A percentile compares a stretch with the other conserved stretches of the same genome.
Conservation (phyloP, 2,113 vertebrate genomes). For the Hirundichthys speculiger region DNA sequence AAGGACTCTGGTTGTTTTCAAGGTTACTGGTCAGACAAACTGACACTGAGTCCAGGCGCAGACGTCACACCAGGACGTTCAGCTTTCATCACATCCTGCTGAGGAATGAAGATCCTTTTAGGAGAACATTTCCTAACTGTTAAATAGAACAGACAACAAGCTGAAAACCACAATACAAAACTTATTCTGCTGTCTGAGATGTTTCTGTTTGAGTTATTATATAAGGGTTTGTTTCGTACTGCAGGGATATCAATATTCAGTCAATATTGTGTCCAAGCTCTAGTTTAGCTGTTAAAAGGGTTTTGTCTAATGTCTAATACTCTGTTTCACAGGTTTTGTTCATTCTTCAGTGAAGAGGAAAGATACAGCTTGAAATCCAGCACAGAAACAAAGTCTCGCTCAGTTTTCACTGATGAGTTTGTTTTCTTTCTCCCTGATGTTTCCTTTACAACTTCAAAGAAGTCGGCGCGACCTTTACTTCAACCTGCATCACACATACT, state of each 20-base stretch:
- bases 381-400: not conserved
- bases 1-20: constrained; percentile 16
- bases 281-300: not conserved
- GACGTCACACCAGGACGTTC: constrained; percentile 14
- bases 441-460: constrained; percentile 12
- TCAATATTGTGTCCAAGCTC: not conserved
- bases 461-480: constrained; percentile 10
- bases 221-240: not conserved
- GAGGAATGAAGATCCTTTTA: constrained; percentile 8
- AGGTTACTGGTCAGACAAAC: constrained; percentile 17
- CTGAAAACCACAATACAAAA: no score
- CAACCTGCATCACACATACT: constrained; percentile 15
- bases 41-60: constrained; percentile 5
- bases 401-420: not conserved
- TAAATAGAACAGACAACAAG: no score
- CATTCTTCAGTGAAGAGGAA: not conserved
- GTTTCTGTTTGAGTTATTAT: no score
- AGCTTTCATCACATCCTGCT: constrained; percentile 11
- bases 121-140: no score
- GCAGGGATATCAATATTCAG: not conserved
- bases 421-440: constrained; percentile 32
- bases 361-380: not conserved
- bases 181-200: no score
- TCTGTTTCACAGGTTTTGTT: constrained; percentile 52
- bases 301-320: constrained; percentile 5